Evolutionary conservation across 2,797 vertebrate species (phyloP).

Genomic region (Perdix hodgsoniae): DNA sequence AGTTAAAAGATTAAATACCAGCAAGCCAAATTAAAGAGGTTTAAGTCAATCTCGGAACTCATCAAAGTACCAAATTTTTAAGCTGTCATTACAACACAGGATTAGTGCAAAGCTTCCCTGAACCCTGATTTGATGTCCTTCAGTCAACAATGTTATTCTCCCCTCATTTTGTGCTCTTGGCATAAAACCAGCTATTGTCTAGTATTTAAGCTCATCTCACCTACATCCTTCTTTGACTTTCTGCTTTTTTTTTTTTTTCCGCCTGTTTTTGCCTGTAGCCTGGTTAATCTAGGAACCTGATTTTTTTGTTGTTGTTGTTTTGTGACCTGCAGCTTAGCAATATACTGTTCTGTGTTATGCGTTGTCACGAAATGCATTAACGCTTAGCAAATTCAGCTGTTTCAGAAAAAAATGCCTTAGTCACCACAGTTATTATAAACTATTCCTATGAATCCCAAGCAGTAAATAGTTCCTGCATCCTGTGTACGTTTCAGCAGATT

Average conservation of each 20-base stretch:
- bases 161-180: slow-evolving; percentile 27
- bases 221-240: slow-evolving; percentile 3
- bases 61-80: slow-evolving; percentile 89
- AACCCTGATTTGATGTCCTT: slow-evolving; percentile 77
- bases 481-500: neutral
- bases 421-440: neutral
- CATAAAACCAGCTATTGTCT: slow-evolving; percentile 68
- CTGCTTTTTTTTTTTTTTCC: neutral
- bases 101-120: slow-evolving; percentile 86
- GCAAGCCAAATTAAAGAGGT: slow-evolving; percentile 94
- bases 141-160: slow-evolving; percentile 46
- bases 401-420: neutral
- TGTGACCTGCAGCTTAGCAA: neutral
- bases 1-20: slow-evolving; percentile 93
- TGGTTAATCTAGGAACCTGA: neutral
- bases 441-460: neutral
- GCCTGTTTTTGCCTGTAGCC: neutral
- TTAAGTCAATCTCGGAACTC: slow-evolving; percentile 93
- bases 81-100: slow-evolving; percentile 89
- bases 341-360: neutral
- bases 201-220: slow-evolving; percentile 62
- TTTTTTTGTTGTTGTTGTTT: neutral
- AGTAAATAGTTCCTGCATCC: neutral
- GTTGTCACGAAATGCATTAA: slow-evolving; percentile 41
- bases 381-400: neutral